Percentiles rank a stretch among this genome's conserved stretches.
Conservation (phyloP, 2,888 invertebrate species). For the Anodontia alba region DNA sequence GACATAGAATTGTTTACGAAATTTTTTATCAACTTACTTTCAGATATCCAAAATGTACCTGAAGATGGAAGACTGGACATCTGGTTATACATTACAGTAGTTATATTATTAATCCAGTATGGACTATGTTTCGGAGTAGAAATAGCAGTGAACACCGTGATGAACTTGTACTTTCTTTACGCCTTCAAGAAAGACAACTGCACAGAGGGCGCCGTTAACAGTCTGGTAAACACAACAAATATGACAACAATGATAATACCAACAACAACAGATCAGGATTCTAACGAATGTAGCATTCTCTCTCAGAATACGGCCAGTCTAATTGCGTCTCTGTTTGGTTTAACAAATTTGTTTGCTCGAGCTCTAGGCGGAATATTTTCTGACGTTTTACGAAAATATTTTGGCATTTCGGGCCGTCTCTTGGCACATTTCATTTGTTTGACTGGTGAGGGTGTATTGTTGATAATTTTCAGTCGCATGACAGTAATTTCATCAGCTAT, state of each 20-base stretch:
- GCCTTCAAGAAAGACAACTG: constrained; percentile 43
- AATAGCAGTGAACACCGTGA: constrained; percentile 55
- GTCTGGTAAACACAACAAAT: background rate
- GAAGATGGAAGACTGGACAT: no score
- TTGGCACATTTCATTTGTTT: constrained; percentile 48
- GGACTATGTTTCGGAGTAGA: constrained; percentile 56
- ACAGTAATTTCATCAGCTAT: constrained; percentile 24
- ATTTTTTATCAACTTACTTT: no score
- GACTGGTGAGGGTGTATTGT: constrained; percentile 39
- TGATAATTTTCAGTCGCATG: constrained; percentile 52
- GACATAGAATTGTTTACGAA: no score
- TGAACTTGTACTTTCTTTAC: constrained; percentile 54
- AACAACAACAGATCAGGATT: background rate
- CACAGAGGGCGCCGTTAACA: background rate
- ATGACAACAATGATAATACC: constrained; percentile 13
- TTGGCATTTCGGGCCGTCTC: constrained; percentile 38
- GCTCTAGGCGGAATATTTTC: constrained; percentile 47
- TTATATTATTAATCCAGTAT: constrained; percentile 42
- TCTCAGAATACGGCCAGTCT: constrained; percentile 49
- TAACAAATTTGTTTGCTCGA: constrained; percentile 49
- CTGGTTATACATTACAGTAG: constrained; percentile 35
- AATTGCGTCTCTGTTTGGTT: constrained; percentile 49
- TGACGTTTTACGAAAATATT: constrained; percentile 32
- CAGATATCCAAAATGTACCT: no score
- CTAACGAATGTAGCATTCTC: constrained; percentile 37